A percentile compares a stretch with the other conserved stretches of the same genome.
These are phyloP conservation scores for Atta cephalotes DNA, from an alignment of 1,140 invertebrate species.

Conservation along the genomic window DNA sequence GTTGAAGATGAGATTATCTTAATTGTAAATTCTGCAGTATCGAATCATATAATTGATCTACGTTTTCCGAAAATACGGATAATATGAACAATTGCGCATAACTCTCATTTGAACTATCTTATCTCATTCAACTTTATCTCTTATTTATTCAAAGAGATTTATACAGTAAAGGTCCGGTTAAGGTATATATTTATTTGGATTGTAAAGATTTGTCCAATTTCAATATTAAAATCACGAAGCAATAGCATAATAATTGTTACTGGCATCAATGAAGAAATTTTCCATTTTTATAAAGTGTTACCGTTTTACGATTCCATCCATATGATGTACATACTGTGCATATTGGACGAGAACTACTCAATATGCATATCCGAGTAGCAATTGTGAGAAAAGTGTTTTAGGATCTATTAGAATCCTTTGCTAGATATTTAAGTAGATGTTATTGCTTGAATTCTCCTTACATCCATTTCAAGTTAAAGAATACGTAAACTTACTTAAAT, in stretches of 20 bases:
- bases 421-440: constrained; percentile 49
- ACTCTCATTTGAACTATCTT: neutral
- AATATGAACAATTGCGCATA: too few species aligned
- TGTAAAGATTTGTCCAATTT: constrained; percentile 1
- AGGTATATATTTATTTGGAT: constrained; percentile 14
- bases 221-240: constrained; percentile 49
- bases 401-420: constrained; percentile 20
- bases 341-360: constrained; percentile 38
- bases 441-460: constrained; percentile 32
- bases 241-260: constrained; percentile 51
- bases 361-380: constrained; percentile 49
- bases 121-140: constrained; percentile 20
- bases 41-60: too few species aligned
- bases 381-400: constrained; percentile 33
- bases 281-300: constrained; percentile 63
- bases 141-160: constrained; percentile 22
- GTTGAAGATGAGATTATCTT: too few species aligned
- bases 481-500: constrained; percentile 28
- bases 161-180: neutral
- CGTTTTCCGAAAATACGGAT: too few species aligned
- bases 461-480: constrained; percentile 16
- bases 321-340: constrained; percentile 19
- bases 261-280: constrained; percentile 42
- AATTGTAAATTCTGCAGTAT: too few species aligned
- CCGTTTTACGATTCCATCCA: constrained; percentile 50